These are phyloP conservation scores for Ataeniobius toweri DNA, from an alignment of 2,797 vertebrate species.

Conservation along the genomic window DNA sequence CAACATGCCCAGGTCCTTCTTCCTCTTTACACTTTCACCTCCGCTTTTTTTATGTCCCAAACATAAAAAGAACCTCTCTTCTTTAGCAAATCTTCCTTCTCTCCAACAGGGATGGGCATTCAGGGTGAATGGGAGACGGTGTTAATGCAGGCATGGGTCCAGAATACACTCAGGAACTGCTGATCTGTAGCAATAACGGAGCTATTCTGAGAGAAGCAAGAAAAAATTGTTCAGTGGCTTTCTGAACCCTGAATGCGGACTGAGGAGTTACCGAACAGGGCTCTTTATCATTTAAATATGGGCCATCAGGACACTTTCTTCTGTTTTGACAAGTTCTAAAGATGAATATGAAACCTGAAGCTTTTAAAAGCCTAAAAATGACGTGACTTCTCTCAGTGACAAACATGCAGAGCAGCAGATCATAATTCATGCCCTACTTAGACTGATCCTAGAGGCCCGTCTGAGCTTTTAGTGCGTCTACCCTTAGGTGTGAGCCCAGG, in stretches of 20 bases:
- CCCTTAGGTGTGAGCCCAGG: not conserved
- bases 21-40: constrained; percentile 19
- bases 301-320: not conserved
- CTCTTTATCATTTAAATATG: not conserved
- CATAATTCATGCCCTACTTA: not conserved
- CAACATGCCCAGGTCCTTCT: constrained; percentile 15
- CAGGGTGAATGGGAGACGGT: constrained; percentile 33
- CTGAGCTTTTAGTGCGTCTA: not conserved
- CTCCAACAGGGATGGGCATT: constrained; percentile 11
- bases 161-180: constrained; percentile 64
- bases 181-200: constrained; percentile 50
- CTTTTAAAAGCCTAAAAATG: not conserved
- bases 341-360: not conserved
- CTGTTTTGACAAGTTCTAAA: not conserved
- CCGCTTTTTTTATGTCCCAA: not conserved
- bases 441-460: not conserved
- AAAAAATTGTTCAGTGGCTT: constrained; percentile 18
- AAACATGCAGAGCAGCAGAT: too few relatives aligned
- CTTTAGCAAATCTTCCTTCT: constrained; percentile 15
- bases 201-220: constrained; percentile 59
- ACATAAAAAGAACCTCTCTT: not conserved
- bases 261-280: constrained; percentile 4
- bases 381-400: too few relatives aligned
- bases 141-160: constrained; percentile 50
- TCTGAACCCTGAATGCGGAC: constrained; percentile 22